These are phyloP conservation scores for Mustela nigripes DNA, from an alignment of 2,113 vertebrate species.

Conservation along the genomic window DNA sequence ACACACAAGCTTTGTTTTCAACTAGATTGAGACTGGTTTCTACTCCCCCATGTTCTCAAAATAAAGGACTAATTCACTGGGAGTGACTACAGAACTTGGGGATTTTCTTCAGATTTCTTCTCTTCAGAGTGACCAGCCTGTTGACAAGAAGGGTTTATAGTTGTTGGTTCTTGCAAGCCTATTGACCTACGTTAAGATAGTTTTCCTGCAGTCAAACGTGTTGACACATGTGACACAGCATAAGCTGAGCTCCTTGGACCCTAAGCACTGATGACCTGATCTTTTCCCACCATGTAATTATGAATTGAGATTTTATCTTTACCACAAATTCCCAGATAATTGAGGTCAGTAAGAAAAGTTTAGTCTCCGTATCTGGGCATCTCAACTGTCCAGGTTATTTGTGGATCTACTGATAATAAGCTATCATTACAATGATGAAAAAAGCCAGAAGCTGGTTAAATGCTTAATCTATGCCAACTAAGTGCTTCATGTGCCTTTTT, in stretches of 20 bases:
- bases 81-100: not conserved
- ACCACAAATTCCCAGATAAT: not conserved
- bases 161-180: not conserved
- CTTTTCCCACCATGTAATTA: slow-evolving; percentile 45
- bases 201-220: not conserved
- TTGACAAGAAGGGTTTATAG: not conserved
- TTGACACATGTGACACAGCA: not conserved
- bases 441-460: not conserved
- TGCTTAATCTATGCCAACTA: not conserved
- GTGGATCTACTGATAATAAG: not conserved
- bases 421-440: not conserved
- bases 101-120: slow-evolving; percentile 24
- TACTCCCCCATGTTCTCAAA: slow-evolving; percentile 39
- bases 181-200: not conserved
- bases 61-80: not conserved
- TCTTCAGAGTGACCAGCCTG: not conserved
- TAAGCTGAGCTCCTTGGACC: not conserved
- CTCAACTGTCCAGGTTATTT: not conserved
- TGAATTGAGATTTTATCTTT: slow-evolving; percentile 48
- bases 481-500: not conserved
- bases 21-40: not conserved
- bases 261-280: not conserved
- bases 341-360: not conserved
- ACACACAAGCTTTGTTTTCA: not conserved
- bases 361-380: not conserved